These are phyloP conservation scores for Sanderia malayensis DNA, from an alignment of 30 jellyfish, hydroid and myxozoan species.

Conservation along the genomic window DNA sequence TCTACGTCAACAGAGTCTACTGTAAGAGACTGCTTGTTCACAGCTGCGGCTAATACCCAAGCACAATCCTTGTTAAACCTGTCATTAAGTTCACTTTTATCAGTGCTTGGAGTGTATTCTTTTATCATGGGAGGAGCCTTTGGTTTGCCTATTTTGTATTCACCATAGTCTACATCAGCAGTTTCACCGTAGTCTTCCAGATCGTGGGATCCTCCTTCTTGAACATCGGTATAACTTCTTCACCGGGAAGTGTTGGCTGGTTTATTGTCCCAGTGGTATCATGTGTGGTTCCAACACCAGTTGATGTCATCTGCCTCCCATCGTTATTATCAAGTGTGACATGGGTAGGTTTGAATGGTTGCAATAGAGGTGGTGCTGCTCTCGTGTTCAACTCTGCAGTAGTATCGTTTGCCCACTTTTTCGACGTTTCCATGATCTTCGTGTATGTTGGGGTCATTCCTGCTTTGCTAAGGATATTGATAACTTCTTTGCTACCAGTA, in stretches of 20 bases:
- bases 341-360: conserved; percentile 16
- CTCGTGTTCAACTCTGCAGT: conserved; percentile 14
- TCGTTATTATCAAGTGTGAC: conserved; percentile 16
- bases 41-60: conserved; percentile 24
- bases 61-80: conserved; percentile 12
- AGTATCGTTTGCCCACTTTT: conserved; percentile 16
- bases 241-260: conserved; percentile 21
- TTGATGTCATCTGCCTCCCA: conserved; percentile 21
- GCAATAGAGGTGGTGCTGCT: conserved; percentile 18
- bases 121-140: conserved; percentile 25
- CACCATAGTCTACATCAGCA: conserved; percentile 21
- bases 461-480: conserved; percentile 7
- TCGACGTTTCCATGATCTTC: conserved; percentile 18
- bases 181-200: conserved; percentile 8
- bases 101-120: conserved; percentile 24
- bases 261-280: conserved; percentile 13
- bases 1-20: conserved; percentile 10
- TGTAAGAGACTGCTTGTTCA: conserved; percentile 3
- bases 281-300: conserved; percentile 13
- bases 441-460: too few relatives aligned
- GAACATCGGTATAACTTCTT: conserved; percentile 1
- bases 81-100: conserved; percentile 12
- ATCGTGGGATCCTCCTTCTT: conserved; percentile 12
- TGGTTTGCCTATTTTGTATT: conserved; percentile 19
- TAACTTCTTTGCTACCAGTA: conserved; percentile 24